Evolutionary conservation across 2,888 invertebrate species (phyloP).

Genomic region (Copidosoma aretas): DNA sequence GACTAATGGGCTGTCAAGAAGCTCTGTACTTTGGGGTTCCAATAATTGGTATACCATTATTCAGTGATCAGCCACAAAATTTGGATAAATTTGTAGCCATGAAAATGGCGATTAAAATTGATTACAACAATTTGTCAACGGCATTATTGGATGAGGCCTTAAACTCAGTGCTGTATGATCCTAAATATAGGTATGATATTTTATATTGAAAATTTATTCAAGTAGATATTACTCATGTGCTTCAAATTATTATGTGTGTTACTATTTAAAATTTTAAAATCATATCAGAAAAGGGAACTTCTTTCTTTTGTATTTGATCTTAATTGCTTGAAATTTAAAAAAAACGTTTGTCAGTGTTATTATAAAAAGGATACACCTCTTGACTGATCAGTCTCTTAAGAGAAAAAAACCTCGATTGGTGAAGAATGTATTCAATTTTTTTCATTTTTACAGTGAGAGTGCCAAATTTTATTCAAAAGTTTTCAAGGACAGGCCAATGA

Average conservation of each 20-base stretch:
- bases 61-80: conserved; percentile 54
- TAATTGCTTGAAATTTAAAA: no score
- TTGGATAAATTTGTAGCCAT: conserved; percentile 45
- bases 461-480: neutral
- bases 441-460: neutral
- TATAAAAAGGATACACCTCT: no score
- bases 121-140: conserved; percentile 43
- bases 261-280: no score
- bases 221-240: neutral
- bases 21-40: conserved; percentile 55
- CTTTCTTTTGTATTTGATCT: no score
- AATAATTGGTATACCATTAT: conserved; percentile 56
- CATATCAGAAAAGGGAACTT: no score
- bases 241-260: no score
- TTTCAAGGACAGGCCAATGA: conserved; percentile 64
- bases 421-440: no score
- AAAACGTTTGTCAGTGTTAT: no score
- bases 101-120: conserved; percentile 46
- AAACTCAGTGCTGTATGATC: conserved; percentile 45
- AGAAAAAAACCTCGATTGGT: no score
- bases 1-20: conserved; percentile 56
- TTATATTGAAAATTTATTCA: neutral
- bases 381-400: no score
- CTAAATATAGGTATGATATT: conserved; percentile 48
- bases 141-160: conserved; percentile 46